Evolutionary conservation across 2,113 vertebrate species (phyloP).

Genomic region (Tricholaema leucomelas): DNA sequence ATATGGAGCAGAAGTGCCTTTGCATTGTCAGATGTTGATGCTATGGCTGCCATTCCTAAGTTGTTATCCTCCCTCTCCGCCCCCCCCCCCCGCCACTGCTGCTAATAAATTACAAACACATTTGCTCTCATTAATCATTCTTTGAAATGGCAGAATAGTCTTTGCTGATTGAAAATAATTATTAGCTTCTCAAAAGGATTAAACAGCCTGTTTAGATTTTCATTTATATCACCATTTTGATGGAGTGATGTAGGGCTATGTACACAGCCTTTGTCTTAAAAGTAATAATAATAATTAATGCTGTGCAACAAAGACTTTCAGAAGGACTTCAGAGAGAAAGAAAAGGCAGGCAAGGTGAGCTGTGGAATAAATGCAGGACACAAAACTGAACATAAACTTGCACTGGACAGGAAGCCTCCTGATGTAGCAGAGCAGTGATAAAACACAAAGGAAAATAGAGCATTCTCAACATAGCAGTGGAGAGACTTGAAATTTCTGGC

Average conservation of each 20-base stretch:
- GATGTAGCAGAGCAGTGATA: constrained; percentile 49
- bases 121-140: constrained; percentile 75
- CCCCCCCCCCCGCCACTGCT: neutral
- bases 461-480: constrained; percentile 63
- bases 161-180: constrained; percentile 80
- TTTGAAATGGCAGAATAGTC: constrained; percentile 73
- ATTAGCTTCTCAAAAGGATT: constrained; percentile 75
- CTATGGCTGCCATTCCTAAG: constrained; percentile 36
- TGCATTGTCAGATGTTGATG: constrained; percentile 53
- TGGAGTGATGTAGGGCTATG: constrained; percentile 68
- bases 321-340: constrained; percentile 42
- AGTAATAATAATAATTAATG: constrained; percentile 70
- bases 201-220: constrained; percentile 75
- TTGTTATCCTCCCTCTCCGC: neutral
- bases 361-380: constrained; percentile 52
- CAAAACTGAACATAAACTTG: constrained; percentile 47
- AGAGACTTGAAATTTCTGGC: constrained; percentile 77
- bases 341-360: constrained; percentile 57
- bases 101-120: constrained; percentile 66
- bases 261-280: constrained; percentile 71
- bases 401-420: constrained; percentile 38
- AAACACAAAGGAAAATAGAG: constrained; percentile 66
- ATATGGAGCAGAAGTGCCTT: constrained; percentile 52
- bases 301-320: constrained; percentile 44
- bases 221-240: constrained; percentile 76